Conservation (phyloP, 2,888 invertebrate species). For the Lamellibrachia satsuma region DNA sequence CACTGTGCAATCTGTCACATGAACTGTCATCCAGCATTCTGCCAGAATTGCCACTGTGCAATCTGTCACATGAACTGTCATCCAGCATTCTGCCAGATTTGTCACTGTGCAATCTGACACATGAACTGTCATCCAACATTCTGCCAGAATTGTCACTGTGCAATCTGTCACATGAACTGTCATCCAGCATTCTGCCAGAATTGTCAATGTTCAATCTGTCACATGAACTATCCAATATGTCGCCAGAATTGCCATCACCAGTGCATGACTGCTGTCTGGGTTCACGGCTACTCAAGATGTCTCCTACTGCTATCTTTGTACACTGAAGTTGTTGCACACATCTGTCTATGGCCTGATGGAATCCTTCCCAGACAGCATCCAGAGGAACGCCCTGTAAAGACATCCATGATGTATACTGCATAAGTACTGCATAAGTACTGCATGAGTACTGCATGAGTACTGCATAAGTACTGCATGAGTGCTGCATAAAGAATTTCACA, state of each 20-base stretch:
- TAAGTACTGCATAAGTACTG: background rate
- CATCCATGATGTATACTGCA: background rate
- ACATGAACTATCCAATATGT: background rate
- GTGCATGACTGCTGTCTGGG: background rate
- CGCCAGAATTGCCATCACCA: background rate
- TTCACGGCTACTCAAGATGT: background rate
- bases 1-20: too few relatives aligned
- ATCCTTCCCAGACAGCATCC: background rate
- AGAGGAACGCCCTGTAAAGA: background rate
- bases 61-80: too few relatives aligned
- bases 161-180: background rate
- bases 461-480: background rate
- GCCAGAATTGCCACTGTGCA: too few relatives aligned
- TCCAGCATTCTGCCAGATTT: too few relatives aligned
- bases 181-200: background rate
- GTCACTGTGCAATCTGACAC: too few relatives aligned
- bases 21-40: too few relatives aligned
- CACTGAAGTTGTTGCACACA: background rate
- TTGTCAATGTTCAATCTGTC: background rate
- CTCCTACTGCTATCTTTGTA: background rate
- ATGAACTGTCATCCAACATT: too few relatives aligned
- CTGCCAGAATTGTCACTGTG: background rate
- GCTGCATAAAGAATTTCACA: too few relatives aligned
- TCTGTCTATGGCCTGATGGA: background rate
- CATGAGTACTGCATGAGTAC: background rate